phyloP scores from a whole-genome alignment of 2,113 vertebrate genomes.

The Patagioenas fasciata region DNA sequence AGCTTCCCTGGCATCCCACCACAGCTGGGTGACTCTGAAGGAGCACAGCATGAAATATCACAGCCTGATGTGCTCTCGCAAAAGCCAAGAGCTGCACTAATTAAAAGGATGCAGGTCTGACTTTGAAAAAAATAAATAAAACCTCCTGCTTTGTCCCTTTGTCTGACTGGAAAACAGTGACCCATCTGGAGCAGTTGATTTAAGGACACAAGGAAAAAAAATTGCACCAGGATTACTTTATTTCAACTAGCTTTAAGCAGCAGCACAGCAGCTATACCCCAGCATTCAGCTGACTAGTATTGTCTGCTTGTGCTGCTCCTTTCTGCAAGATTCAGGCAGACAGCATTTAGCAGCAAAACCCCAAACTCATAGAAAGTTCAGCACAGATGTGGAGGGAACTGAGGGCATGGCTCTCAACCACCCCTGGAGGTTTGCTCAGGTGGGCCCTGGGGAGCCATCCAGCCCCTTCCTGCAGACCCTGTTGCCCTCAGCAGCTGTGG shows the following conservation, averaged over 20 bases:
- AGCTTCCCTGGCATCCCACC: background rate
- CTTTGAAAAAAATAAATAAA: background rate
- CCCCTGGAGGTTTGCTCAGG: background rate
- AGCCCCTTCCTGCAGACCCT: background rate
- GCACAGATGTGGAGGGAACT: background rate
- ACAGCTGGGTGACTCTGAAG: background rate
- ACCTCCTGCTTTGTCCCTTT: background rate
- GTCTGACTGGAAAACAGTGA: background rate
- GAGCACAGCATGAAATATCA: background rate
- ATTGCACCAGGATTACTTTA: background rate
- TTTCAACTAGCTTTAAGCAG: background rate
- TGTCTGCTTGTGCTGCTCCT: background rate
- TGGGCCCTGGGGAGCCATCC: accelerated
- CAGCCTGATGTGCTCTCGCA: background rate
- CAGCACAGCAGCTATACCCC: background rate
- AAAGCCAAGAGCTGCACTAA: background rate
- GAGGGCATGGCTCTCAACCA: background rate
- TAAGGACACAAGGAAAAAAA: background rate
- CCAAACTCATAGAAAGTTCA: accelerated
- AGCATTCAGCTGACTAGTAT: background rate
- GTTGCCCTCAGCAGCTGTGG: background rate
- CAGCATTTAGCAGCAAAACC: background rate
- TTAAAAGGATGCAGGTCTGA: background rate
- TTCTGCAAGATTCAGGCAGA: background rate
- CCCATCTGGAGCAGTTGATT: background rate